Evolutionary conservation across 2,888 invertebrate species (phyloP).

Genomic region (Pseudolycoriella hygida): DNA sequence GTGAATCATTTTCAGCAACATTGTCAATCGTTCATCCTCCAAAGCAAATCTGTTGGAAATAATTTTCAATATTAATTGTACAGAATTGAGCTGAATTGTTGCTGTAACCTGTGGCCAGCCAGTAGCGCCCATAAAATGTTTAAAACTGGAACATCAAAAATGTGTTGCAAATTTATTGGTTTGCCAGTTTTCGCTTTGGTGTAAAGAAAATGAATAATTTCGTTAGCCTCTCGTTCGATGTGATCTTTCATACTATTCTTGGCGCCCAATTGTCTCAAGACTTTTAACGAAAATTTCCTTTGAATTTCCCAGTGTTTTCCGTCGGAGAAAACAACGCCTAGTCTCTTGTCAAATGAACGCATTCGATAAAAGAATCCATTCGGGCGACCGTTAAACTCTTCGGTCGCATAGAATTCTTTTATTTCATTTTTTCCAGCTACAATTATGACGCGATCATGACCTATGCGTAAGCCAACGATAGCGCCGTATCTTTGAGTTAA

Average conservation of each 20-base stretch:
- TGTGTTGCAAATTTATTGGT: conserved; percentile 32
- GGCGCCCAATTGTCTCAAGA: conserved; percentile 43
- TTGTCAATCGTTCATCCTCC: conserved; percentile 35
- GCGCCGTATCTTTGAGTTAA: conserved; percentile 41
- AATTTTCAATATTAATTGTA: not conserved
- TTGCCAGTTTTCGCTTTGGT: conserved; percentile 15
- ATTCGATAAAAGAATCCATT: conserved; percentile 49
- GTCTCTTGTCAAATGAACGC: conserved; percentile 44
- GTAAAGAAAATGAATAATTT: conserved; percentile 31
- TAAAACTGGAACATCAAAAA: conserved; percentile 42
- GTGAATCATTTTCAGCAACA: conserved; percentile 38
- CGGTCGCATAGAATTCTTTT: conserved; percentile 38
- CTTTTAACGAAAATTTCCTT: conserved; percentile 45
- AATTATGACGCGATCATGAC: conserved; percentile 39
- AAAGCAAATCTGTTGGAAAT: conserved; percentile 32
- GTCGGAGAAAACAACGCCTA: conserved; percentile 51
- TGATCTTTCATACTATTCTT: conserved; percentile 40
- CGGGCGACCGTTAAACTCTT: conserved; percentile 52
- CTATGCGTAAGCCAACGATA: conserved; percentile 46
- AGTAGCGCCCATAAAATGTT: conserved; percentile 53
- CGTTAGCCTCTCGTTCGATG: conserved; percentile 36
- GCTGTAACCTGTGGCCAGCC: conserved; percentile 45
- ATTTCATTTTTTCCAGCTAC: conserved; percentile 43
- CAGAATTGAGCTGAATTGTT: not conserved
- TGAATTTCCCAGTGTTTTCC: conserved; percentile 47